These are phyloP conservation scores for Amphipoea lucens DNA, from an alignment of 2,888 invertebrate genomes.

Conservation along the genomic window DNA sequence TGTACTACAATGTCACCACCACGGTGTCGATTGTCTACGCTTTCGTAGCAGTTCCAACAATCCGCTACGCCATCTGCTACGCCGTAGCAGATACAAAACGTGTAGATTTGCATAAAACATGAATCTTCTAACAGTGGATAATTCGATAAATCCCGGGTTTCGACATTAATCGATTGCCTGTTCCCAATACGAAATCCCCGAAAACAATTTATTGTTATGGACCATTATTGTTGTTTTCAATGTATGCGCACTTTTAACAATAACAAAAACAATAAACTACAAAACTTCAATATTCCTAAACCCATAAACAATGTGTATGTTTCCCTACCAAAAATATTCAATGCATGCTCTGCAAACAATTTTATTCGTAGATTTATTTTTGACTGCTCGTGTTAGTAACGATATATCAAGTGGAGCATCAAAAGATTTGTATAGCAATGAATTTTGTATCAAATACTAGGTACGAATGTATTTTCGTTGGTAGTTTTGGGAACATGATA, in stretches of 20 bases:
- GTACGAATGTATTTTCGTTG: constrained; percentile 8
- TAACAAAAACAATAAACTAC: constrained; percentile 29
- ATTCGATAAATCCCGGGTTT: neutral
- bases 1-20: neutral
- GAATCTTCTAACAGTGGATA: neutral
- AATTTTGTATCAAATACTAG: constrained; percentile 47
- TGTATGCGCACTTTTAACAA: constrained; percentile 1
- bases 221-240: constrained; percentile 11
- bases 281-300: constrained; percentile 45
- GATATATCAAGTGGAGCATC: constrained; percentile 42
- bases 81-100: neutral
- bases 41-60: constrained; percentile 10
- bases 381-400: constrained; percentile 50
- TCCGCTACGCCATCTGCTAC: constrained; percentile 20
- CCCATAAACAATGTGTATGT: constrained; percentile 28
- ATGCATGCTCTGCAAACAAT: constrained; percentile 26
- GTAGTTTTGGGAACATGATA: neutral
- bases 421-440: constrained; percentile 48
- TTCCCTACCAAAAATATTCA: constrained; percentile 40
- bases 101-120: neutral
- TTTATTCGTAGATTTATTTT: constrained; percentile 55
- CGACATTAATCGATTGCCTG: neutral
- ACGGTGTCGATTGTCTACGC: neutral
- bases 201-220: constrained; percentile 14
- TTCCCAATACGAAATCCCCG: neutral